Conservation (phyloP, 1,140 invertebrate species). For the Stegodyphus dumicola region DNA sequence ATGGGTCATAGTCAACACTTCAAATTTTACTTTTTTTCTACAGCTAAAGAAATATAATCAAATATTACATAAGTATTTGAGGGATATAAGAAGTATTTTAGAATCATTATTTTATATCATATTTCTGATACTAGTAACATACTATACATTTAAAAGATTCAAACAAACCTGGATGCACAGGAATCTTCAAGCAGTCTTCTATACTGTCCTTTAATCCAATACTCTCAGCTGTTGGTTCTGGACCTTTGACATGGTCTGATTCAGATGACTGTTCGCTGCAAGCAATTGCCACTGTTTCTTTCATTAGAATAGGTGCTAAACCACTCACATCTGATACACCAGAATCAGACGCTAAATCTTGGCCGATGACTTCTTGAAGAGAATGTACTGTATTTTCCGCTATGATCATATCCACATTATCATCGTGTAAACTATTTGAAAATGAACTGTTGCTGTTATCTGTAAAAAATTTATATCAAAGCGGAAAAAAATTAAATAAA, state of each 20-base stretch:
- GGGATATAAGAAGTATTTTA: too few species aligned
- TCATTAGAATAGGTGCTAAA: slow-evolving; percentile 10
- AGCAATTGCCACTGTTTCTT: background rate
- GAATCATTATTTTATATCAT: too few species aligned
- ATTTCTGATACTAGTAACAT: too few species aligned
- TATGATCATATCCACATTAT: slow-evolving; percentile 62
- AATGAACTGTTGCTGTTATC: too few species aligned
- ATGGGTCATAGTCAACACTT: too few species aligned
- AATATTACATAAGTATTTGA: too few species aligned
- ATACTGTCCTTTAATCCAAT: slow-evolving; percentile 67
- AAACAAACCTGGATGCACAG: slow-evolving; percentile 10
- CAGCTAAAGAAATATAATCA: too few species aligned
- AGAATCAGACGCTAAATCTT: slow-evolving; percentile 6
- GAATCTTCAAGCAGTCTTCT: slow-evolving; percentile 66
- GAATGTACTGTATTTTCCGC: slow-evolving; percentile 63
- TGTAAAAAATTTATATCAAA: too few species aligned
- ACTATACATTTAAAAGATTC: background rate
- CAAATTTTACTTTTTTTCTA: too few species aligned
- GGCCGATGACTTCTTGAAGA: slow-evolving; percentile 58
- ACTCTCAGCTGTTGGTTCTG: slow-evolving; percentile 67
- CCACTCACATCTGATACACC: background rate
- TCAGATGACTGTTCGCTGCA: background rate
- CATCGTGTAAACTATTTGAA: too few species aligned
- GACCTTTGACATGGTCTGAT: background rate
- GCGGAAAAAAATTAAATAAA: too few species aligned